These are phyloP conservation scores for Bradypodion pumilum DNA, from an alignment of 2,797 vertebrate genomes.

Conservation along the genomic window DNA sequence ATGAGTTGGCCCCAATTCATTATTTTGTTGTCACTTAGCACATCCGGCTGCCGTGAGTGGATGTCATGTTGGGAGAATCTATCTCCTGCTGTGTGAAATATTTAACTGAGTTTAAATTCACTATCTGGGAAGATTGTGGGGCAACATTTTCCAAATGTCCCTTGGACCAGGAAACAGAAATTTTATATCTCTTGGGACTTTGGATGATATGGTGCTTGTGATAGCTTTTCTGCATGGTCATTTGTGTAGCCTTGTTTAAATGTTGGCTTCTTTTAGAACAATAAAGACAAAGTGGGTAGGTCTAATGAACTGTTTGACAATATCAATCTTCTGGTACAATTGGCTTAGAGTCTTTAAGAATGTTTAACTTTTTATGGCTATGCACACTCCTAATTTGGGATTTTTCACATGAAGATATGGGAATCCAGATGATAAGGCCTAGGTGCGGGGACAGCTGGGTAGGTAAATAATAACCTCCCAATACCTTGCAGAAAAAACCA, in stretches of 20 bases:
- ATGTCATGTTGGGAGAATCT: constrained; percentile 53
- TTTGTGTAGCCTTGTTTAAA: not conserved
- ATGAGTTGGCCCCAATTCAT: not conserved
- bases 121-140: constrained; percentile 56
- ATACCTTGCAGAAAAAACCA: no score
- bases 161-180: constrained; percentile 61
- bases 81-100: constrained; percentile 63
- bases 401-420: not conserved
- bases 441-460: no score
- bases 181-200: constrained; percentile 45
- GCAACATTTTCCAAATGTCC: constrained; percentile 64
- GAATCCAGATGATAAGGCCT: not conserved
- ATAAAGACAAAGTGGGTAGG: not conserved
- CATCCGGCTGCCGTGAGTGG: constrained; percentile 24
- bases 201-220: constrained; percentile 50
- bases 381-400: not conserved
- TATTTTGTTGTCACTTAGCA: constrained; percentile 24
- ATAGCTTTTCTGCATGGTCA: constrained; percentile 38
- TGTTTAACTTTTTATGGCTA: not conserved
- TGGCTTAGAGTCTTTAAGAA: constrained; percentile 14
- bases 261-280: not conserved
- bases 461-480: no score
- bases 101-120: constrained; percentile 72
- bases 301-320: constrained; percentile 15
- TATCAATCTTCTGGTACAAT: not conserved